A percentile compares a stretch with the other conserved stretches of the same genome.
Evolutionary conservation across 2,113 vertebrate genomes (phyloP).

Genomic region (Raja brachyura): DNA sequence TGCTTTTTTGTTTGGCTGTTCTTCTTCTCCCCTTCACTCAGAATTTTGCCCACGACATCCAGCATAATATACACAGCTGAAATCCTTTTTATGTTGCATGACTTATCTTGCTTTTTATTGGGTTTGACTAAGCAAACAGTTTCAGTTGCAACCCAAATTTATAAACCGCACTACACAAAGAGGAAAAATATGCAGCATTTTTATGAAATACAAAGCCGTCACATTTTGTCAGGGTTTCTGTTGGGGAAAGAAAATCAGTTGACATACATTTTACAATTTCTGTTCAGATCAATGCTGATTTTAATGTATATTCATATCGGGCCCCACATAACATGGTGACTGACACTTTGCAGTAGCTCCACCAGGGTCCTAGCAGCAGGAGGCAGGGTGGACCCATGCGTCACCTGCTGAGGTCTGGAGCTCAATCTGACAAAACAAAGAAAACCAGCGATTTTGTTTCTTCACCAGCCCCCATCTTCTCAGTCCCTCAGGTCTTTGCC

Average conservation of each 20-base stretch:
- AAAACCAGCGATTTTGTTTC: background rate
- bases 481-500: background rate
- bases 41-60: background rate
- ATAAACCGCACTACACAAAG: background rate
- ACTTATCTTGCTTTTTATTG: slow-evolving; percentile 22
- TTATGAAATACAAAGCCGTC: background rate
- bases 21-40: background rate
- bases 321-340: background rate
- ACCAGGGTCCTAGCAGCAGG: background rate
- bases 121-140: background rate
- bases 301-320: background rate
- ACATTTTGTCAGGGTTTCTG: slow-evolving; percentile 7
- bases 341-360: background rate
- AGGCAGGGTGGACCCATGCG: background rate
- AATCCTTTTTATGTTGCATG: background rate
- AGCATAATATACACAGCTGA: background rate
- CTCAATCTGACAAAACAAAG: background rate
- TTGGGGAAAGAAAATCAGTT: background rate
- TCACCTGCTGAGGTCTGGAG: background rate
- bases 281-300: background rate
- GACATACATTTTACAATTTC: background rate
- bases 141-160: background rate
- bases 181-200: background rate
- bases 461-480: background rate
- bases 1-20: background rate